phyloP scores from a whole-genome alignment of 2,797 vertebrate species.

The Epinephelus malabaricus region DNA sequence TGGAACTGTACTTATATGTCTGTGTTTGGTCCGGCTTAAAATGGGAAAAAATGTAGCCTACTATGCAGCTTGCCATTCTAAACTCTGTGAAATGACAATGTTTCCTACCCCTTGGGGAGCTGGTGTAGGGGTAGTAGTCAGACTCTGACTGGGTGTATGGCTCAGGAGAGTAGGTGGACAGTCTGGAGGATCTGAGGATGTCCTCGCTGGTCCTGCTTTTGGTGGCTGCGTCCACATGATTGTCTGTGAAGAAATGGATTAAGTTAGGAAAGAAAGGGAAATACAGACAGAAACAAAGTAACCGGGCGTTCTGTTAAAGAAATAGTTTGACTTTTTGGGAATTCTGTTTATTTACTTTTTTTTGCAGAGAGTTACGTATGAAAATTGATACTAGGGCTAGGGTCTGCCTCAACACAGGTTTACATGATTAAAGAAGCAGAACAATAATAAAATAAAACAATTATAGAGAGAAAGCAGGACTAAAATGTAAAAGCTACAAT shows the following conservation, averaged over 20 bases:
- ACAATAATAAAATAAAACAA: too few species aligned
- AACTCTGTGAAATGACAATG: background rate
- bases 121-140: conserved; percentile 92
- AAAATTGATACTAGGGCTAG: background rate
- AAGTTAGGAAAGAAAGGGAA: background rate
- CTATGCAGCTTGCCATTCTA: background rate
- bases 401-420: too few species aligned
- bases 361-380: background rate
- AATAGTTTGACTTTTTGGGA: background rate
- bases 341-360: background rate
- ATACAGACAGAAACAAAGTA: background rate
- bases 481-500: too few species aligned
- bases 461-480: too few species aligned
- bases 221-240: conserved; percentile 86
- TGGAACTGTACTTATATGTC: conserved; percentile 13
- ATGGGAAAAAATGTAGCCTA: background rate
- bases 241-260: conserved; percentile 62
- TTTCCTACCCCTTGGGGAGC: conserved; percentile 92
- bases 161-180: conserved; percentile 95
- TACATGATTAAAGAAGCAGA: too few species aligned
- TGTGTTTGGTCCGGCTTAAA: conserved; percentile 18
- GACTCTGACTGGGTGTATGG: conserved; percentile 92
- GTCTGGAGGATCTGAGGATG: conserved; percentile 93
- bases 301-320: background rate
- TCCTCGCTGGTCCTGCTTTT: conserved; percentile 99